Conservation (phyloP, 2,888 invertebrate species). For the Cecidostiba fungosa region DNA sequence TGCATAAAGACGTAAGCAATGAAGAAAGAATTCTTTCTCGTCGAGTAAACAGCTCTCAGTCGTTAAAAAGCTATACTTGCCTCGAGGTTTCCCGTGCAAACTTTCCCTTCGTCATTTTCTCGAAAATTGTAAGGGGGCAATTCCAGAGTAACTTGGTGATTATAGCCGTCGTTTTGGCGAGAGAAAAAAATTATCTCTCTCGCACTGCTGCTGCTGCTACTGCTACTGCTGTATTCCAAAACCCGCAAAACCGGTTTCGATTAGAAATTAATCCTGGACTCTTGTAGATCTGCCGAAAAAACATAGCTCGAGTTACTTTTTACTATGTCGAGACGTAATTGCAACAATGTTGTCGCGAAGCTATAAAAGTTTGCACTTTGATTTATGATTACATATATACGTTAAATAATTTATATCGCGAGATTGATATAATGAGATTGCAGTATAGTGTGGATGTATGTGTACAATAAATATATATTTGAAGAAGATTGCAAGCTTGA, state of each 20-base stretch:
- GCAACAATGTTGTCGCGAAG: not conserved
- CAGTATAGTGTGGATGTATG: not conserved
- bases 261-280: conserved; percentile 34
- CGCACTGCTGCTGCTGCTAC: not conserved
- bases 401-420: not conserved
- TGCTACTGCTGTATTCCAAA: not conserved
- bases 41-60: not conserved
- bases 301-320: not conserved
- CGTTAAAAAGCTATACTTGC: conserved; percentile 37
- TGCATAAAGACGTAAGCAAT: not conserved
- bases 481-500: too few relatives aligned
- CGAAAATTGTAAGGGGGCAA: conserved; percentile 28
- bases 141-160: not conserved
- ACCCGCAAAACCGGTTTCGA: conserved; percentile 46
- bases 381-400: not conserved
- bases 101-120: conserved; percentile 61
- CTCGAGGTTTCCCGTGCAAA: conserved; percentile 50
- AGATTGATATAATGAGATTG: not conserved
- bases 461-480: too few relatives aligned
- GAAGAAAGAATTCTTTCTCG: not conserved
- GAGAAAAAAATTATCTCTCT: not conserved
- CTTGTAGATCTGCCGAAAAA: conserved; percentile 35
- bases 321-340: not conserved
- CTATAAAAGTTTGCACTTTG: not conserved
- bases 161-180: conserved; percentile 33